phyloP scores from a whole-genome alignment of 35 echinoderm and acorn worm genomes.

The Nesometra sesokonis region DNA sequence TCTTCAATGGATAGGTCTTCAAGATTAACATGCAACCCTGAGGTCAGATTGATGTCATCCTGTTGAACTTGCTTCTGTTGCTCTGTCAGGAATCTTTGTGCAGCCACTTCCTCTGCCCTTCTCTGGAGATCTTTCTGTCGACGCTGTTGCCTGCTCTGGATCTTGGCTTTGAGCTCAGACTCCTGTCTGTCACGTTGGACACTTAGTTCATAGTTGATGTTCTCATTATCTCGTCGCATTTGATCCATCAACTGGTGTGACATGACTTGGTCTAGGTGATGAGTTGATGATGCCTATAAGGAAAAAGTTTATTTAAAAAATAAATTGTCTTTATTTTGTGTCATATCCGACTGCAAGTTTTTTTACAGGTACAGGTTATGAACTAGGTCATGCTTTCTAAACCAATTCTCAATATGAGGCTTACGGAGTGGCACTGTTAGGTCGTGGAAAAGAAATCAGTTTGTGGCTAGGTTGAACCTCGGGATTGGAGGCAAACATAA shows the following conservation, averaged over 20 bases:
- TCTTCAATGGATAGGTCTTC: conserved; percentile 84
- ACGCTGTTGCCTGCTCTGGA: conserved; percentile 27
- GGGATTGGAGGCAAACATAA: too few relatives aligned
- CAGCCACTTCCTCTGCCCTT: conserved; percentile 61
- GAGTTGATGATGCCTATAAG: background rate
- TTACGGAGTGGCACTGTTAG: too few relatives aligned
- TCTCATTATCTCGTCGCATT: conserved; percentile 68
- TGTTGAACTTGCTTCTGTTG: conserved; percentile 50
- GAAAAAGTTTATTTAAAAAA: background rate
- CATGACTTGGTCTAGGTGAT: conserved; percentile 56
- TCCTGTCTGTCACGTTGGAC: conserved; percentile 58
- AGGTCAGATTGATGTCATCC: conserved; percentile 14
- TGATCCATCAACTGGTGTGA: conserved; percentile 79
- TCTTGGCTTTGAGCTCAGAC: conserved; percentile 64
- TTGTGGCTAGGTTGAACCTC: too few relatives aligned
- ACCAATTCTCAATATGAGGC: too few relatives aligned
- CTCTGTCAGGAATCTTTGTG: conserved; percentile 60
- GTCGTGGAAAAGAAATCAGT: too few relatives aligned
- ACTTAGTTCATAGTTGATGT: conserved; percentile 53
- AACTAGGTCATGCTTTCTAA: too few relatives aligned
- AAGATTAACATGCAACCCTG: conserved; percentile 43
- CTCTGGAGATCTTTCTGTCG: conserved; percentile 44
- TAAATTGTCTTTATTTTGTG: too few relatives aligned
- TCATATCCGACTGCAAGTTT: too few relatives aligned
- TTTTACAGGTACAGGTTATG: too few relatives aligned